Evolutionary conservation across 37 sponge, comb jelly and placozoan genomes (phyloP).

Genomic region (Hormiphora californensis): DNA sequence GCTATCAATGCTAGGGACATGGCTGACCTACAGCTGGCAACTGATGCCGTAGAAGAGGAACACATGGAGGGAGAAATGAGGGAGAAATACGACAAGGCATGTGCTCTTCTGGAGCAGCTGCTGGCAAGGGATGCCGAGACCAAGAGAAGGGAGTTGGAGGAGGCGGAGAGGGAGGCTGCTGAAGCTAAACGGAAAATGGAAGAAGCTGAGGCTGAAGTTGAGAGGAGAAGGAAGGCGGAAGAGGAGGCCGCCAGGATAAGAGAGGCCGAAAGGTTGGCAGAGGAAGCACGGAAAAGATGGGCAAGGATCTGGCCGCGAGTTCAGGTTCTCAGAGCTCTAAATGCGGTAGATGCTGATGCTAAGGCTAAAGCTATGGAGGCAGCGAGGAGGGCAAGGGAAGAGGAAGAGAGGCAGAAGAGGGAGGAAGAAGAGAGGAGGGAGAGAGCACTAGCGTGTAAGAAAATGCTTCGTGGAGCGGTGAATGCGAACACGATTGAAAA

Average conservation of each 20-base stretch:
- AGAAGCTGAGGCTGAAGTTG: slow-evolving; percentile 13
- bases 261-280: neutral
- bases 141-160: neutral
- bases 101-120: neutral
- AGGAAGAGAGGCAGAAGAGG: slow-evolving; percentile 12
- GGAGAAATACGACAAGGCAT: neutral
- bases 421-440: neutral
- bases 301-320: neutral
- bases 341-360: neutral
- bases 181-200: neutral
- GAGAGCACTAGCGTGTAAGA: neutral
- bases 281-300: neutral
- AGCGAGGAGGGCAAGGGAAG: slow-evolving; percentile 25
- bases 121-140: neutral
- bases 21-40: slow-evolving; percentile 9
- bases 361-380: slow-evolving; percentile 41
- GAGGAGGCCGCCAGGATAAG: neutral
- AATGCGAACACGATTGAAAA: neutral
- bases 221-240: neutral
- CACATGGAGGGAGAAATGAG: neutral
- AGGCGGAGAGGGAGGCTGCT: neutral
- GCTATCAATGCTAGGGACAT: neutral
- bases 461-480: neutral
- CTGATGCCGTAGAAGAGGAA: slow-evolving; percentile 23
- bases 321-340: slow-evolving; percentile 31